Evolutionary conservation across 2,888 invertebrate species (phyloP).

Genomic region (Caenorhabditis sp.): DNA sequence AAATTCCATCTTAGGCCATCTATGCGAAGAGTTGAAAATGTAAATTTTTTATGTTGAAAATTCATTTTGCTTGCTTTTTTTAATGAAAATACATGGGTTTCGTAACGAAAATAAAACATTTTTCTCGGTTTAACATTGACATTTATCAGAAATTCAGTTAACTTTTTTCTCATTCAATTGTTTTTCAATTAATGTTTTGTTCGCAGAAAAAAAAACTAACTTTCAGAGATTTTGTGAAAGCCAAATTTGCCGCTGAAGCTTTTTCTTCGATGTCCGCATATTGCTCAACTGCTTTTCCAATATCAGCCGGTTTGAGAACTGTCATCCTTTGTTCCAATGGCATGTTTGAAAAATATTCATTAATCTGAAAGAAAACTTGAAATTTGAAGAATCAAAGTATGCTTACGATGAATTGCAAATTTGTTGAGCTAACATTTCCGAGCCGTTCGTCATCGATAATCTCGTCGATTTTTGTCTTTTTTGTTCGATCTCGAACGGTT

Average conservation of each 20-base stretch:
- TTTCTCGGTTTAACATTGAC: too few species aligned
- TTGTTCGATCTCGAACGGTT: conserved; percentile 1
- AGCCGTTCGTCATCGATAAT: conserved; percentile 10
- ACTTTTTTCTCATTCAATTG: too few species aligned
- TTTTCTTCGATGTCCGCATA: conserved; percentile 42
- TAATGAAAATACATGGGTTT: too few species aligned
- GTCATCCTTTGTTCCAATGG: conserved; percentile 40
- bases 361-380: conserved; percentile 40
- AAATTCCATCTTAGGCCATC: too few species aligned
- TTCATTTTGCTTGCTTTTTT: too few species aligned
- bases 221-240: conserved; percentile 12
- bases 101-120: too few species aligned
- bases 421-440: conserved; percentile 18
- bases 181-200: too few species aligned
- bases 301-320: conserved; percentile 46
- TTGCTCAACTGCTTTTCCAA: conserved; percentile 45
- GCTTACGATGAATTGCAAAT: conserved; percentile 28
- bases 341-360: conserved; percentile 46
- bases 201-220: not conserved
- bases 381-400: not conserved
- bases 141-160: too few species aligned
- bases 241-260: conserved; percentile 15
- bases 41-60: too few species aligned
- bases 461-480: not conserved
- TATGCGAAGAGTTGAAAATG: too few species aligned